Conservation (phyloP, 2,113 vertebrate species). For the Sinocyclocheilus anophthalmus region DNA sequence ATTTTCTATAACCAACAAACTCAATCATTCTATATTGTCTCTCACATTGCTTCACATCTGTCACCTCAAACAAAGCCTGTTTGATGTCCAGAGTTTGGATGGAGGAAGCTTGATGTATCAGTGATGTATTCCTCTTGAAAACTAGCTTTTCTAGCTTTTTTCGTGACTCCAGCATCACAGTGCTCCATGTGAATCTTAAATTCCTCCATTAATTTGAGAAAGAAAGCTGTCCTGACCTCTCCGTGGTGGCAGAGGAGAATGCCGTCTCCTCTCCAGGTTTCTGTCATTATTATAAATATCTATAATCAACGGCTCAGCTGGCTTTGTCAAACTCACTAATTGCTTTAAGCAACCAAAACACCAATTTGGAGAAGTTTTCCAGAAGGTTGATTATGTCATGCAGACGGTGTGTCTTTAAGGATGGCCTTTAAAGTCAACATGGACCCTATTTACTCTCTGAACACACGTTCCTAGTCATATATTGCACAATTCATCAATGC, state of each 20-base stretch:
- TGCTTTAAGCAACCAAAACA: slow-evolving; percentile 70
- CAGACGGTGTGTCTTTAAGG: not conserved
- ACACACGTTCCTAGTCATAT: not conserved
- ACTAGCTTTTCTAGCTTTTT: not conserved
- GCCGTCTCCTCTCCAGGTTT: slow-evolving; percentile 41
- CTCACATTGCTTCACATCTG: not conserved
- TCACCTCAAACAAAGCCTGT: not conserved
- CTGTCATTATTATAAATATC: slow-evolving; percentile 76
- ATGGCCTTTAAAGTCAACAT: slow-evolving; percentile 14
- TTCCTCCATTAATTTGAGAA: slow-evolving; percentile 46
- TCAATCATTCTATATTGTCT: not conserved
- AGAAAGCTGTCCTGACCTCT: slow-evolving; percentile 56
- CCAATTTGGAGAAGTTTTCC: slow-evolving; percentile 52
- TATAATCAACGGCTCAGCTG: slow-evolving; percentile 73
- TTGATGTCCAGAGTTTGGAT: not conserved
- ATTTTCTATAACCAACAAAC: not conserved
- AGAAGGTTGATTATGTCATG: slow-evolving; percentile 19
- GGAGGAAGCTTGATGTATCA: not conserved
- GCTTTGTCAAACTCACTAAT: slow-evolving; percentile 69
- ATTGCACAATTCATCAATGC: not conserved
- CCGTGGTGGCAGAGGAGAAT: slow-evolving; percentile 51
- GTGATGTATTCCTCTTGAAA: not conserved
- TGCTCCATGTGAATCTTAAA: slow-evolving; percentile 27
- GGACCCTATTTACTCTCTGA: not conserved
- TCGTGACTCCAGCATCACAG: not conserved